A percentile compares a stretch with the other conserved stretches of the same genome.
These are phyloP conservation scores for Patagioenas fasciata DNA, from an alignment of 2,113 vertebrate species.

Conservation along the genomic window DNA sequence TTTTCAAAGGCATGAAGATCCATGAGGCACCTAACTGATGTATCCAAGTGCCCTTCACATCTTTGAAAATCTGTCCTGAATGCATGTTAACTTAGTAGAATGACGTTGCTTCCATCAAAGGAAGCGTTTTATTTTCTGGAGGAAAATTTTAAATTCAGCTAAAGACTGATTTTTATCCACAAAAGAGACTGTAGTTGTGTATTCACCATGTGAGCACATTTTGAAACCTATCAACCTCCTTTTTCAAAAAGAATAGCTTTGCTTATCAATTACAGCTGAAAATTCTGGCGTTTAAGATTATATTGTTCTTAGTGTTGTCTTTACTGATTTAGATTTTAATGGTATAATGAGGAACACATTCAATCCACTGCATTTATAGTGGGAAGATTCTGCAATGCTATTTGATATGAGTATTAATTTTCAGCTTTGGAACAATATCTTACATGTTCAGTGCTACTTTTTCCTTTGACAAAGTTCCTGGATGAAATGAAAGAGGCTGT, in stretches of 20 bases:
- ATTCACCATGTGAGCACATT: not conserved
- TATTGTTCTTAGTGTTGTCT: not conserved
- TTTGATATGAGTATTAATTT: not conserved
- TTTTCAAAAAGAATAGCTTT: not conserved
- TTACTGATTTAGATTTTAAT: not conserved
- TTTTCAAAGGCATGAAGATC: conserved; percentile 8
- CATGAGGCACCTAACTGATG: not conserved
- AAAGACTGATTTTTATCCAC: not conserved
- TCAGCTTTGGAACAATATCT: not conserved
- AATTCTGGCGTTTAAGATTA: not conserved
- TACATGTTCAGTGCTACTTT: not conserved
- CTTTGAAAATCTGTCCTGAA: not conserved
- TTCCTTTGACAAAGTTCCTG: not conserved
- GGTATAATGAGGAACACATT: not conserved
- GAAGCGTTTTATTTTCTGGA: not conserved
- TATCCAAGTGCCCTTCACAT: not conserved
- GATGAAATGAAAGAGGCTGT: not conserved
- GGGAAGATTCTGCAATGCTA: not conserved
- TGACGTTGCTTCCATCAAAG: not conserved
- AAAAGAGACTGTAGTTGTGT: not conserved
- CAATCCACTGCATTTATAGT: not conserved
- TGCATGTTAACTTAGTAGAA: not conserved
- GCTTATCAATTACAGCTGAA: not conserved
- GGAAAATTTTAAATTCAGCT: not conserved
- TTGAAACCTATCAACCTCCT: not conserved